These are phyloP conservation scores for Alentia gelatinosa DNA, from an alignment of 2,888 invertebrate genomes.

Conservation along the genomic window DNA sequence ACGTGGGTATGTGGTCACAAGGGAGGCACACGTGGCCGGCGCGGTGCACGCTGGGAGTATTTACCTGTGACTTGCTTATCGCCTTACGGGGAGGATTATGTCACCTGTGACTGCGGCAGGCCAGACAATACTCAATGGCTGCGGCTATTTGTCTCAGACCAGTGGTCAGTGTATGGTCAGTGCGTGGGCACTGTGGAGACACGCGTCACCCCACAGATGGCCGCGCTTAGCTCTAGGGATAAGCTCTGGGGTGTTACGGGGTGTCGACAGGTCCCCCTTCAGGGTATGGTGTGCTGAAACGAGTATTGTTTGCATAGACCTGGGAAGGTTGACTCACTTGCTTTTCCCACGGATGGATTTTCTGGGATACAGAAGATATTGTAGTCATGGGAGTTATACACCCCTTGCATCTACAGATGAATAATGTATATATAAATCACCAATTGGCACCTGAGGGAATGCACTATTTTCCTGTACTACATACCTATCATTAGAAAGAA, in stretches of 20 bases:
- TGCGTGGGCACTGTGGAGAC: not conserved
- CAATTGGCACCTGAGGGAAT: not conserved
- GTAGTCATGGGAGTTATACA: no score
- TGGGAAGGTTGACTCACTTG: not conserved
- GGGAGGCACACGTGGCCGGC: no score
- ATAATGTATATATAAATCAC: no score
- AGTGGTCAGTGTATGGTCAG: not conserved
- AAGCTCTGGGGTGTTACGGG: not conserved
- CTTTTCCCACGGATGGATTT: not conserved
- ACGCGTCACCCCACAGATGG: not conserved
- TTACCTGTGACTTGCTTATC: not conserved
- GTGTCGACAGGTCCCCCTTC: not conserved
- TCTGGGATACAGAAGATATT: no score
- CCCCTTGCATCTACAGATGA: no score
- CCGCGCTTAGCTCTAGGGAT: not conserved
- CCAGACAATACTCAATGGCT: not conserved
- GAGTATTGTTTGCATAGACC: not conserved
- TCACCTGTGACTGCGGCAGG: not conserved
- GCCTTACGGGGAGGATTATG: slow-evolving; percentile 8
- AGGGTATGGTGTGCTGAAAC: not conserved
- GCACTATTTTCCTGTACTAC: not conserved
- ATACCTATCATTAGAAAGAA: not conserved
- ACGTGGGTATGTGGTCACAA: not conserved
- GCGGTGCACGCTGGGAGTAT: not conserved
- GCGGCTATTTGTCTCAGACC: not conserved